Conservation (phyloP, 2,113 vertebrate genomes). For the Odontesthes bonariensis region DNA sequence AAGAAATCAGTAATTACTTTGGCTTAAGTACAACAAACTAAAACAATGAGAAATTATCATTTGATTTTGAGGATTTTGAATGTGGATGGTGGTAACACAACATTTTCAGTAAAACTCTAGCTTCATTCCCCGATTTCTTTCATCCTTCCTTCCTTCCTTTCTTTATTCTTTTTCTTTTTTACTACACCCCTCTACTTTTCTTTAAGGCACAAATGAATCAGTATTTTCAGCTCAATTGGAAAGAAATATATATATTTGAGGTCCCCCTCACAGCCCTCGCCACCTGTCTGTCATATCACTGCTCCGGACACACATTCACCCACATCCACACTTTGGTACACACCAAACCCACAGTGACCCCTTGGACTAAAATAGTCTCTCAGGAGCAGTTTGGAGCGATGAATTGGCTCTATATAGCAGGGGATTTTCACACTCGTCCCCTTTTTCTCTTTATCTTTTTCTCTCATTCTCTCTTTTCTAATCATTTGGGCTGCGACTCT, state of each 20-base stretch:
- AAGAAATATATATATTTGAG: constrained; percentile 38
- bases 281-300: constrained; percentile 67
- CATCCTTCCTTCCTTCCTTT: background rate
- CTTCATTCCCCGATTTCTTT: background rate
- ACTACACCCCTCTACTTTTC: constrained; percentile 61
- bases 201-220: constrained; percentile 71
- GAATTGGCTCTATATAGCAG: constrained; percentile 84
- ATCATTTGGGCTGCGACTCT: constrained; percentile 84
- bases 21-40: background rate
- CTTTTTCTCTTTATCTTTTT: constrained; percentile 79
- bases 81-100: background rate
- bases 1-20: background rate
- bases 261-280: constrained; percentile 28
- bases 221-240: constrained; percentile 62
- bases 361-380: constrained; percentile 90
- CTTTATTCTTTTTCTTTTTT: constrained; percentile 68
- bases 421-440: constrained; percentile 82
- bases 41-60: background rate
- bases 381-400: constrained; percentile 87
- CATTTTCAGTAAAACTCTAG: background rate
- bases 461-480: constrained; percentile 79
- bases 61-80: background rate
- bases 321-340: constrained; percentile 43
- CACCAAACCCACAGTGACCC: constrained; percentile 79
- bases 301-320: constrained; percentile 38